Base-by-base conservation (phyloP, 1,140 invertebrate species). In the Drosophila funebris region DNA sequence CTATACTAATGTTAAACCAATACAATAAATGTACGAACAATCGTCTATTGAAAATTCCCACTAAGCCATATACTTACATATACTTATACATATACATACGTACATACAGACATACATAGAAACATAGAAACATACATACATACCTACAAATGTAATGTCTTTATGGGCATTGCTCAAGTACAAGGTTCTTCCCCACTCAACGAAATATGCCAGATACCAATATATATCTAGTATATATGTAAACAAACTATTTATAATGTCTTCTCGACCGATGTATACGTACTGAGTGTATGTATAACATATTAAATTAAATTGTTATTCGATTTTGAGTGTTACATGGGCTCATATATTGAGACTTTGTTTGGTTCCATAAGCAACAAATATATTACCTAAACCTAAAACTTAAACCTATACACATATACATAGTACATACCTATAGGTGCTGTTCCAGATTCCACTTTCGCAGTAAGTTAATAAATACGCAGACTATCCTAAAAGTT, bases 21-120 rank as follows among this genome's bases (percentile, higher is more conserved):
- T 72, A 77, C 73, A 78, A 72, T 72, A 87, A 78, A 78, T 44
- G 77, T 81, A 87, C 46, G 82, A 87, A 85, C 82, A 85, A 85
- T 85, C 82, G 78, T 54, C 74, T 57, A 64, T 57, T 43, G 53
- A 71, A 58, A 69, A 58, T 24, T 61, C 67, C 70, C 78, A 70
- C 73, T 46, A 52, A 67, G 33, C 29, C 53, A 53, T 56, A 67
- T 39, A 61, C 44, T 52, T 36, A 73, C 48, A 71, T 13, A 69
- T 36, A 67, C 58, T 53, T 44, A 71, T 13, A 69, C 29, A 67
- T 53, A 46, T 44, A 73, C 39, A 57, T 48, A 73, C 33, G 7
- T 33, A 41, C 4, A 57, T 41, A 39, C 18, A 61, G 22, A 56
- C 31, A n/a, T n/a, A n/a, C n/a, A n/a, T n/a, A n/a, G n/a, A n/a